Base-by-base conservation (phyloP, 2,888 invertebrate genomes). In the Eupithecia subumbrata region DNA sequence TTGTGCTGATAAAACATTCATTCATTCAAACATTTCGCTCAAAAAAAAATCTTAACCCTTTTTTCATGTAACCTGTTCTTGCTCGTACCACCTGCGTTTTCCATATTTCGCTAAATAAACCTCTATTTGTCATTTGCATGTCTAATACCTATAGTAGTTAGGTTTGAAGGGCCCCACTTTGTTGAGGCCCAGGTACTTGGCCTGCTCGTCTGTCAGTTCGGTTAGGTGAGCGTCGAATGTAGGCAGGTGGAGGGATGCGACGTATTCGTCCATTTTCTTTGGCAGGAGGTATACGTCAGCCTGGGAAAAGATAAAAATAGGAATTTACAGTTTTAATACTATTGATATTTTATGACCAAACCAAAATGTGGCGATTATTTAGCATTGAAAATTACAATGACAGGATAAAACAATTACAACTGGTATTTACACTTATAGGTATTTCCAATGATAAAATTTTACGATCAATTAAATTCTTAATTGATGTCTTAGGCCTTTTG, bases 241-340 rank as follows among this genome's bases (percentile, higher is more conserved):
- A 12, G 99, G 98, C 87, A 99, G 95, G 95, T 99, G 99, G 66
- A 99, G 96, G 81, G 98, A 98, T 18, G 99, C 99, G 34, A 99
- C 99, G 92, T 99, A 99, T 88, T 99, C 99, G 94, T 99, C 99
- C 99, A 99, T 99, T 95, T 99, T 99, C 95, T 99, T 99, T 72
- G 99, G 99, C 85, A 99, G 95, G 81, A 99, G 96, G 93, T 99
- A 99, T 25, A 99, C 99, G 91, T 99, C 99, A 80, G 98, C 97
- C 95, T 95, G 90, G 8, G 76, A 75, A 72, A 48, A 71, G 63
- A 75, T 60, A 25, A 56, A 22, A 56, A 22, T 56, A 43, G 43
- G 40, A 12, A 14, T 3, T 1, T 48, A 18, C 48, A 18, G 18
- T 48, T 48, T 48, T 48, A 18, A 18, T 30, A 30, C 30, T 37